Base-by-base conservation (phyloP, 1,140 invertebrate species). In the Euborellia annulipes region DNA sequence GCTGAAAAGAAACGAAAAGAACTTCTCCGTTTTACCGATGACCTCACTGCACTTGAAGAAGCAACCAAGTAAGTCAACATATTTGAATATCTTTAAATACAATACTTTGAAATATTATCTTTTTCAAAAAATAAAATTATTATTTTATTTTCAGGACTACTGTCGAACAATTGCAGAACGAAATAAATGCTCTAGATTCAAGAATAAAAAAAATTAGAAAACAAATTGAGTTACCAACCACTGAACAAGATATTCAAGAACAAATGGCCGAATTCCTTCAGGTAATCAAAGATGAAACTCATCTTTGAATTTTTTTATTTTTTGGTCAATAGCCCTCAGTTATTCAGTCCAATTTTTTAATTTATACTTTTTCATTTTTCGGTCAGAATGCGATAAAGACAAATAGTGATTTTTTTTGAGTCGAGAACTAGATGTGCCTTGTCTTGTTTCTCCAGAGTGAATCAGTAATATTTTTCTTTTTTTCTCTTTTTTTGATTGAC, bases 261-360 rank as follows among this genome's bases (percentile, higher is more conserved):
- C 88, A 94, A 65, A 93, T 93, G 81, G 72, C 73, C 22, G 77
- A 85, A 43, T 94, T 95, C 65, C 64, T 95, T 17, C 73, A 81
- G 69, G 85, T 89, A 64, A 57, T 27, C 4, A 27, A n/a, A n/a
- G n/a, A n/a, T n/a, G n/a, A n/a, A n/a, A n/a, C n/a, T n/a, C n/a
- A n/a, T n/a, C n/a, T n/a, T n/a, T n/a, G n/a, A n/a, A n/a, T n/a
- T n/a, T n/a, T n/a, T n/a, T n/a, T n/a, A n/a, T n/a, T n/a, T n/a
- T n/a, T n/a, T n/a, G n/a, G n/a, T n/a, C n/a, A n/a, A n/a, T n/a
- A n/a, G n/a, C n/a, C n/a, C n/a, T n/a, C n/a, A n/a, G n/a, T n/a
- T n/a, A n/a, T n/a, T n/a, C n/a, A n/a, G n/a, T n/a, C n/a, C n/a
- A n/a, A n/a, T n/a, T n/a, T n/a, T n/a, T n/a, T n/a, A n/a, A n/a